Evolutionary conservation across 2,888 invertebrate genomes (phyloP), one percentile per base, ranked within the genome.

Genomic region (Dromius quadrimaculatus): DNA sequence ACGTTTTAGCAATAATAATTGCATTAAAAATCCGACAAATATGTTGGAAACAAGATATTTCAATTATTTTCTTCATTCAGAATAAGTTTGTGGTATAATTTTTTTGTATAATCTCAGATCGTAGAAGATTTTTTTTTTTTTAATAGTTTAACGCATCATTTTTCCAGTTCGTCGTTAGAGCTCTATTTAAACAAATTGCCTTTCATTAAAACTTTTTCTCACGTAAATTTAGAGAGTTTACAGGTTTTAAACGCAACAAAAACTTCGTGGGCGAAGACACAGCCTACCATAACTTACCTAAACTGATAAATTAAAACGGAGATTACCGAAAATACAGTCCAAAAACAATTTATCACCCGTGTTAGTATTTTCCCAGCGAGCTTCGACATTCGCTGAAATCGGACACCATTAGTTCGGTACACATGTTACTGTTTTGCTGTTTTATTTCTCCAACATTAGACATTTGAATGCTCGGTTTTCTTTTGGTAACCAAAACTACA

Each of bases 391-490:
- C 19, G 9, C 50, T 28, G 50, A 54, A 54, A 54, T 54, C 50
- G 50, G 50, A 54, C 50, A 54, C 28, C 50, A 54, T 54, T 54
- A 54, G 50, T 54, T 28, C 19, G 28, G 50, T 54, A 54, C 50
- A 54, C 50, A 54, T 54, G 50, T 54, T 54, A 28, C 50, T 28
- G 13, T 54, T 54, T 54, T 54, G 50, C 50, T 28, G 13, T 54
- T 54, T 54, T 54, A 54, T 54, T 54, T 54, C 50, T 15, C 28
- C 28, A 28, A 54, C 50, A 54, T 54, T 54, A 54, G 50, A 54
- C 17, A 28, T 41, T 11, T 6, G 41, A 15, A 6, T 41, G 41
- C 41, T 54, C 50, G 50, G 50, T 54, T 28, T 54, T 54, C 50
- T 23, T 15, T 54, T 8, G 50, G n/a, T 28, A 54, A 20, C 50